Conservation (phyloP, 2,888 invertebrate genomes). For the Macropis europaea region DNA sequence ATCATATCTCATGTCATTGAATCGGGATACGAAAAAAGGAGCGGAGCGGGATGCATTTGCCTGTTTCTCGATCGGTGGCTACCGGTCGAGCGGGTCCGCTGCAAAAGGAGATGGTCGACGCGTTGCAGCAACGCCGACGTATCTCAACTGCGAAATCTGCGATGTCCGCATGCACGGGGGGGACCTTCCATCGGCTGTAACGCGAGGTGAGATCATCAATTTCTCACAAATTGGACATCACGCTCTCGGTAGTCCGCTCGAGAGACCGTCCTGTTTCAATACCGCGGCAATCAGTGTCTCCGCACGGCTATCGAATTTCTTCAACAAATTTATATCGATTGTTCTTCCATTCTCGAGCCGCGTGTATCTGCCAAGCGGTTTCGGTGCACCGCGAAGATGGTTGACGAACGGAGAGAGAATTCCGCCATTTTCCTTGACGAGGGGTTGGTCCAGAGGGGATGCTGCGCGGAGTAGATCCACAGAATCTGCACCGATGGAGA, state of each 20-base stretch:
- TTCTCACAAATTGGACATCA: conserved; percentile 8
- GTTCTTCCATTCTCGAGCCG: too few species aligned
- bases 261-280: not conserved
- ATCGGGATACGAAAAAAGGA: conserved; percentile 26
- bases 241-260: conserved; percentile 1
- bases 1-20: conserved; percentile 35
- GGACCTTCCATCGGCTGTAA: not conserved
- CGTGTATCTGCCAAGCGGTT: too few species aligned
- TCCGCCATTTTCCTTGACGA: conserved; percentile 56
- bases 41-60: conserved; percentile 26
- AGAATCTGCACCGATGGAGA: not conserved
- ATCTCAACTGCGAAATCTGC: conserved; percentile 22
- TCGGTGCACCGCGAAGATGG: not conserved
- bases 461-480: conserved; percentile 49
- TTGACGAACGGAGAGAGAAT: not conserved
- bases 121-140: conserved; percentile 10
- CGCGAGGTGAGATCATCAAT: conserved; percentile 20
- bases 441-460: conserved; percentile 62
- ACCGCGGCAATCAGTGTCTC: not conserved
- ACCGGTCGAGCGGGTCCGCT: conserved; percentile 37
- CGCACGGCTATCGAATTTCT: not conserved
- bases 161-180: not conserved
- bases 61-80: conserved; percentile 6
- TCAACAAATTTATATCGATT: not conserved
- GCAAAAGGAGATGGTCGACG: conserved; percentile 26